Base-by-base conservation (phyloP, 2,888 invertebrate species). In the Cremastobaeus sp. region DNA sequence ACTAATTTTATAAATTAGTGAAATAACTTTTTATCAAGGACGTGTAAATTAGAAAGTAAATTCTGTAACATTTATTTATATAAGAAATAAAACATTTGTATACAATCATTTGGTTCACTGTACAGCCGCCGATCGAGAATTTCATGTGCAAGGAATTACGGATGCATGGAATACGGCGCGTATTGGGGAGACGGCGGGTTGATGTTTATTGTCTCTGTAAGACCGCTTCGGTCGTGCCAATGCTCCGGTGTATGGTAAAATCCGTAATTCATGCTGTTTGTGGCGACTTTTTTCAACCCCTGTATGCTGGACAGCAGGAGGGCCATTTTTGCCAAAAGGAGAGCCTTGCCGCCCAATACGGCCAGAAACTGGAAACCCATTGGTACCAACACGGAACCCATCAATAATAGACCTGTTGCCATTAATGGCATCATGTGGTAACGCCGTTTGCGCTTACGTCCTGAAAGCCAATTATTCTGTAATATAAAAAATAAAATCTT, bases 281-380 rank as follows among this genome's bases (percentile, higher is more conserved):
- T 90, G 81, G 93, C 93, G 81, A 93, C 90, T 90, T 93, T 93
- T 86, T 94, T 95, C 5, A 95, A 88, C 9, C 94, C 94, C 85
- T 94, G 94, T 74, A 95, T 93, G 0, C 94, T 93, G 1, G 94
- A 93, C 8, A 95, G 88, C 45, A 95, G 90, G 3, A 95, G 88
- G 0, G 95, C 95, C 91, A 95, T 92, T 88, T 95, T 95, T 1
- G 95, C 94, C 14, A 95, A 88, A 0, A 95, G 87, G 2, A 95
- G 86, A 0, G 95, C 95, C 84, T 95, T 95, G 21, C 95, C 95
- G 3, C 94, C 94, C 1, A 95, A 89, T 0, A 95, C 93, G 0
- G 95, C 94, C 0, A 95, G 89, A 86, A 95, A 93, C 85, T 95
- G 95, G 84, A 95, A 95, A 9, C 95, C 95, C 91, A 95, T 92